Percentiles rank a stretch among this genome's conserved stretches.
Evolutionary conservation across 2,888 invertebrate species (phyloP).

Genomic region (Morpho helenor): DNA sequence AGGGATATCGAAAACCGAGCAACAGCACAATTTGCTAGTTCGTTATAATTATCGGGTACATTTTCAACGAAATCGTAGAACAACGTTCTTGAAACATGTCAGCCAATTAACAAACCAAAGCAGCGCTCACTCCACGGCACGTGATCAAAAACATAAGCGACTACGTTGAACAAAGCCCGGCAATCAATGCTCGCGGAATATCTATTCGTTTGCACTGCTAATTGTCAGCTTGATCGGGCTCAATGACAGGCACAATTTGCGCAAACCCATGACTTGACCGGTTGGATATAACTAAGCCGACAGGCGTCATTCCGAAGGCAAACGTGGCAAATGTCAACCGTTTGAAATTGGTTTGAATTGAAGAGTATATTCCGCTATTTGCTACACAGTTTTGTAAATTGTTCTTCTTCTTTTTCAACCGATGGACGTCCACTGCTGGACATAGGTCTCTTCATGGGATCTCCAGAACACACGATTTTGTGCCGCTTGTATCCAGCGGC

Average conservation of each 20-base stretch:
- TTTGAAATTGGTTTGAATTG: slow-evolving; percentile 5
- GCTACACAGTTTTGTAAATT: too few species aligned
- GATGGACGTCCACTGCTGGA: too few species aligned
- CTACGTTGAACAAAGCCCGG: slow-evolving; percentile 4
- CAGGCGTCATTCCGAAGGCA: slow-evolving; percentile 12
- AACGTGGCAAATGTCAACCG: slow-evolving; percentile 8
- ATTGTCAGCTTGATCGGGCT: slow-evolving; percentile 30
- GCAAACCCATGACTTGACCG: slow-evolving; percentile 19
- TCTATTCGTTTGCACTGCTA: slow-evolving; percentile 30
- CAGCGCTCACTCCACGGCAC: slow-evolving; percentile 12
- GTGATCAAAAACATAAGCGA: slow-evolving; percentile 10
- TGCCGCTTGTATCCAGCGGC: too few species aligned
- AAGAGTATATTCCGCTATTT: slow-evolving; percentile 1
- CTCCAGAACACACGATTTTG: too few species aligned
- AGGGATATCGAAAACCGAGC: too few species aligned
- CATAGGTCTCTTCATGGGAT: too few species aligned
- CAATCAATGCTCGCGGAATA: slow-evolving; percentile 27
- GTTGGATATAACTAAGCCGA: slow-evolving; percentile 15
- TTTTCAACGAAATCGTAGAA: not conserved
- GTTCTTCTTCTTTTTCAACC: too few species aligned
- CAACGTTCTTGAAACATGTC: slow-evolving; percentile 2
- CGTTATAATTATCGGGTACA: too few species aligned
- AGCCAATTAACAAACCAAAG: slow-evolving; percentile 12
- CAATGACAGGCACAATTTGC: slow-evolving; percentile 30
- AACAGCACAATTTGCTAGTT: too few species aligned